A percentile compares a stretch with the other conserved stretches of the same genome.
Conservation (phyloP, 2,113 vertebrate species). For the Alaudala cheleensis region DNA sequence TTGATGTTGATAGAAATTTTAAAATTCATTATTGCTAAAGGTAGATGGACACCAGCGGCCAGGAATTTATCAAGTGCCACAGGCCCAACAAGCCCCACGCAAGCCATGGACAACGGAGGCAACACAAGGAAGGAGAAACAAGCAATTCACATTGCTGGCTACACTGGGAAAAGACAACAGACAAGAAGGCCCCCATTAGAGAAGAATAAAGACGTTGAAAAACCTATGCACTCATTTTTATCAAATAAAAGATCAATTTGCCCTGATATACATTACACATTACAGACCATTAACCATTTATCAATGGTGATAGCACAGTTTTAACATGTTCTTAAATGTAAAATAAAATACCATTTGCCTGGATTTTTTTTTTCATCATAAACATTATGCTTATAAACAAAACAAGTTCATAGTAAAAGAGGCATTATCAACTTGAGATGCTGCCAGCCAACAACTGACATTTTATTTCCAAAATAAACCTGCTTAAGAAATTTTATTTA, state of each 20-base stretch:
- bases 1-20: not conserved
- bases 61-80: not conserved
- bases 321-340: not conserved
- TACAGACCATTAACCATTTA: not conserved
- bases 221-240: not conserved
- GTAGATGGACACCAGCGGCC: not conserved
- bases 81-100: not conserved
- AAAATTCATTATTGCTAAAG: not conserved
- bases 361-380: not conserved
- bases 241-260: not conserved
- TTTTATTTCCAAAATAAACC: not conserved
- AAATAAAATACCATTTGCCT: not conserved
- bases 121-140: not conserved
- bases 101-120: not conserved
- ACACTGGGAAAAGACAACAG: not conserved
- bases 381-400: not conserved
- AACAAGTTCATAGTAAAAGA: not conserved
- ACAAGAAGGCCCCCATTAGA: not conserved
- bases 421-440: not conserved
- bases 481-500: not conserved
- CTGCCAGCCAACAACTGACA: not conserved
- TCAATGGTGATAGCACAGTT: not conserved
- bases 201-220: not conserved
- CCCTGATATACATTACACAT: not conserved
- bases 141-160: not conserved